A percentile compares a stretch with the other conserved stretches of the same genome.
Conservation (phyloP, 1,140 invertebrate genomes). For the Pseudomyrmex pallidus region DNA sequence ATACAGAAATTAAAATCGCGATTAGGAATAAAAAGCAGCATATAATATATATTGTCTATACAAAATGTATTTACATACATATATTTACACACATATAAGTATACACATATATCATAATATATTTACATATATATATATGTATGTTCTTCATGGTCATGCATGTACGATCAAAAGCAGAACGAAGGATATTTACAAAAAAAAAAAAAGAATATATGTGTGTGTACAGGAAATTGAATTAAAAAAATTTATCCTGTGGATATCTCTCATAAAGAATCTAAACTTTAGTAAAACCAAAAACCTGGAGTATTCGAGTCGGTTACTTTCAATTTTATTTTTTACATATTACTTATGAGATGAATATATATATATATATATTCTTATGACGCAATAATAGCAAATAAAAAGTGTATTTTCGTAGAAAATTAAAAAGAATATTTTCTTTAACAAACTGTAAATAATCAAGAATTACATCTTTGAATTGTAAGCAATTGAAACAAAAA, state of each 20-base stretch:
- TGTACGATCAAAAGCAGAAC: conserved; percentile 5
- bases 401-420: not conserved
- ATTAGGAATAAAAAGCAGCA: conserved; percentile 54
- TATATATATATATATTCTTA: conserved; percentile 20
- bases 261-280: too few relatives aligned
- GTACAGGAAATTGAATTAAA: too few relatives aligned
- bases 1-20: conserved; percentile 55
- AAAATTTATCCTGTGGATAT: too few relatives aligned
- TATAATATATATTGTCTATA: conserved; percentile 51
- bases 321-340: conserved; percentile 22
- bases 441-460: not conserved
- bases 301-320: not conserved
- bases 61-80: conserved; percentile 50
- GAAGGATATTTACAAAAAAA: conserved; percentile 40
- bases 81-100: conserved; percentile 23
- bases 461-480: not conserved
- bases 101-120: conserved; percentile 53
- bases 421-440: not conserved
- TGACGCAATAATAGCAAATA: not conserved
- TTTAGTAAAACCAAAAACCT: conserved; percentile 10
- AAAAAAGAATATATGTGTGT: conserved; percentile 1
- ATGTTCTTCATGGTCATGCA: conserved; percentile 20
- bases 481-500: not conserved
- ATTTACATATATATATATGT: conserved; percentile 50
- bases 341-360: conserved; percentile 14